Conservation (phyloP, 2,888 invertebrate species). For the Lasius platythorax region DNA sequence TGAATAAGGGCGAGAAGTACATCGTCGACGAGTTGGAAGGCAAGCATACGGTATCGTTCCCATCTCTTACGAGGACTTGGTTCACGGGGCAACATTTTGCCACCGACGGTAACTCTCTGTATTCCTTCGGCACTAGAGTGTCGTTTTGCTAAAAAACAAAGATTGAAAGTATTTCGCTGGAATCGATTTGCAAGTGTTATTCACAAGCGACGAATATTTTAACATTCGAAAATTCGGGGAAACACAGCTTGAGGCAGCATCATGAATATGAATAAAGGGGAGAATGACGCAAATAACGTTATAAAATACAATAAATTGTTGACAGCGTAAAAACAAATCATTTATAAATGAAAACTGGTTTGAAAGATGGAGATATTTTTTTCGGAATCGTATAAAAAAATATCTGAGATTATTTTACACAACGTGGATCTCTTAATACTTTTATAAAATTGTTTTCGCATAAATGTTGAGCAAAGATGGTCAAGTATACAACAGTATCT, state of each 20-base stretch:
- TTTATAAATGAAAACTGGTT: conserved; percentile 8
- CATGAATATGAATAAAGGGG: conserved; percentile 4
- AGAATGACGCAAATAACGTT: neutral
- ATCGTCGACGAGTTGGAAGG: conserved; percentile 76
- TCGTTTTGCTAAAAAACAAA: conserved; percentile 73
- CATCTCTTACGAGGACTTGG: conserved; percentile 74
- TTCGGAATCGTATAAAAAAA: neutral
- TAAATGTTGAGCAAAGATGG: neutral
- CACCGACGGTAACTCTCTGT: conserved; percentile 75
- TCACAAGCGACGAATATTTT: neutral
- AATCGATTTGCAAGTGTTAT: neutral
- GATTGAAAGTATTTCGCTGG: neutral
- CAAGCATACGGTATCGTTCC: conserved; percentile 65
- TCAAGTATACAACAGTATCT: neutral
- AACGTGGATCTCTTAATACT: neutral
- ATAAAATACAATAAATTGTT: neutral
- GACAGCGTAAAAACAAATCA: neutral
- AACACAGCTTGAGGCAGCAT: neutral
- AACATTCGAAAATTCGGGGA: neutral
- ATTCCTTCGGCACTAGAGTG: conserved; percentile 68
- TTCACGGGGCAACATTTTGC: conserved; percentile 81
- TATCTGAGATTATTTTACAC: neutral
- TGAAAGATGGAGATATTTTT: neutral
- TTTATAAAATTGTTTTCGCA: neutral
- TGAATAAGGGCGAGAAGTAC: conserved; percentile 87